Evolutionary conservation across 2,113 vertebrate species (phyloP).

Genomic region (Gulo gulo): DNA sequence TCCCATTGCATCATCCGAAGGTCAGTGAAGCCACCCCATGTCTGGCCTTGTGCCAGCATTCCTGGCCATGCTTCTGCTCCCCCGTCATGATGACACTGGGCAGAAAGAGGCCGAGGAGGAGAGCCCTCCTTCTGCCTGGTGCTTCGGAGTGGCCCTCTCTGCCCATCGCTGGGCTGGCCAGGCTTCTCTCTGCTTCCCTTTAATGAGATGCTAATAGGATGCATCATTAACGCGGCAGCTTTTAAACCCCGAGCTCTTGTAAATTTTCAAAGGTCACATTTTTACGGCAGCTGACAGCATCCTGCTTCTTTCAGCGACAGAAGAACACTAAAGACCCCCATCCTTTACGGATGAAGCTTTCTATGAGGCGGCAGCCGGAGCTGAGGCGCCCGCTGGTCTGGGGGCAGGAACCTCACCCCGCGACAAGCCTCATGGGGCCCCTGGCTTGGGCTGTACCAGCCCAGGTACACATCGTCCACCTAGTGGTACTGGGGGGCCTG

Average conservation of each 20-base stretch:
- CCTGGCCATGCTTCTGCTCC: not conserved
- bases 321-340: slow-evolving; percentile 64
- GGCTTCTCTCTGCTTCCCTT: slow-evolving; percentile 62
- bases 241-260: slow-evolving; percentile 79
- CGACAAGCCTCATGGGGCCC: not conserved
- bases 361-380: not conserved
- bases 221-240: slow-evolving; percentile 82
- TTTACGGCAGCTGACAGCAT: slow-evolving; percentile 68
- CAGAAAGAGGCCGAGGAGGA: not conserved
- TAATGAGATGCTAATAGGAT: slow-evolving; percentile 82
- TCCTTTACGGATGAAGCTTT: not conserved
- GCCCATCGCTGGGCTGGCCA: not conserved
- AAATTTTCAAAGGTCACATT: slow-evolving; percentile 83
- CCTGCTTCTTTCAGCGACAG: slow-evolving; percentile 43
- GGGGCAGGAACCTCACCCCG: not conserved
- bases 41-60: not conserved
- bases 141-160: not conserved
- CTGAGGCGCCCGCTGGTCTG: not conserved
- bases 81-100: not conserved
- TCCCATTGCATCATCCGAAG: not conserved
- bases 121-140: not conserved
- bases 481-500: not conserved
- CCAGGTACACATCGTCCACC: not conserved
- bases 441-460: no score
- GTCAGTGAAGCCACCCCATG: not conserved